Conservation (phyloP, 2,888 invertebrate species). For the Seladonia tumulorum region DNA sequence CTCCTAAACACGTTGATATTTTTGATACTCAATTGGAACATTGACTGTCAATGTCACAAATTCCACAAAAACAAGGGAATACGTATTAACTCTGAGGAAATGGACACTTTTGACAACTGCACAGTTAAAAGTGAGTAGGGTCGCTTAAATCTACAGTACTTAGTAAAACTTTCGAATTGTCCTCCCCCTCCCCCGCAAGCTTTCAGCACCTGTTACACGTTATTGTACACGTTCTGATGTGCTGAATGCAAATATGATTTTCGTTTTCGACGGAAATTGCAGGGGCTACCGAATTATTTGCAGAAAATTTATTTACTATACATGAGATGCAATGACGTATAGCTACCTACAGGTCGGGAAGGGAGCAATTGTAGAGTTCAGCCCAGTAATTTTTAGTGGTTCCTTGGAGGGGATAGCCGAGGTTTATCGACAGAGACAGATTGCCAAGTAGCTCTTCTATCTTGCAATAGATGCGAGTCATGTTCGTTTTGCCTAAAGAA, state of each 20-base stretch:
- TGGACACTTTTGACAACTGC: neutral
- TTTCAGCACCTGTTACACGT: too few species aligned
- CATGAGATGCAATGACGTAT: too few species aligned
- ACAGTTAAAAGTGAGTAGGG: neutral
- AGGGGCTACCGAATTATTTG: too few species aligned
- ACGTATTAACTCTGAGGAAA: neutral
- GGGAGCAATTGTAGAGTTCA: too few species aligned
- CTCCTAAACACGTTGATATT: neutral
- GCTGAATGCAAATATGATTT: too few species aligned
- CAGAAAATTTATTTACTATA: too few species aligned
- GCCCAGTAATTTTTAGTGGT: neutral
- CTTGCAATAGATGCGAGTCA: neutral
- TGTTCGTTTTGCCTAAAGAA: neutral
- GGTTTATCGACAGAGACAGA: neutral
- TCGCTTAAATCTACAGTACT: neutral
- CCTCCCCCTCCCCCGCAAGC: too few species aligned
- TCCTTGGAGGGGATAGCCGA: neutral
- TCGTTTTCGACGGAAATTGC: too few species aligned
- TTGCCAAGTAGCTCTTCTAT: neutral
- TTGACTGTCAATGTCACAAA: neutral
- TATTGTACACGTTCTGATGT: too few species aligned
- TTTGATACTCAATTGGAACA: neutral
- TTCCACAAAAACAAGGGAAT: neutral
- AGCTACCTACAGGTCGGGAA: too few species aligned
- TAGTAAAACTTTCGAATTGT: too few species aligned